Evolutionary conservation across 2,888 invertebrate genomes (phyloP).

Genomic region (Limnephilus rhombicus): DNA sequence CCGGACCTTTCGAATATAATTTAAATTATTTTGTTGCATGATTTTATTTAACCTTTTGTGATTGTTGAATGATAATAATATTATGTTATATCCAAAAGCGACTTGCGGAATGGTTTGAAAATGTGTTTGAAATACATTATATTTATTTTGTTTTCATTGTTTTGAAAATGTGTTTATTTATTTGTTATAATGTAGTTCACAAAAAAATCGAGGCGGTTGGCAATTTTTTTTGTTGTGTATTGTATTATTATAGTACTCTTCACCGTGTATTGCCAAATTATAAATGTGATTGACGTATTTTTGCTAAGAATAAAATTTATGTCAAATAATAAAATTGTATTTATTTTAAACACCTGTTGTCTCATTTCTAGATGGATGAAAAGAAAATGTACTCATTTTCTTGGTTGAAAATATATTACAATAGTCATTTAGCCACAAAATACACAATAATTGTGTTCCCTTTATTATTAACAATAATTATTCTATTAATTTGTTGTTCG

Average conservation of each 20-base stretch:
- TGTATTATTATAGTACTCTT: neutral
- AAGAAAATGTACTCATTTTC: neutral
- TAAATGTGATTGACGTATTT: slow-evolving; percentile 23
- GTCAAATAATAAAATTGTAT: neutral
- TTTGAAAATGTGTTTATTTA: neutral
- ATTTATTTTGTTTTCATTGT: no score
- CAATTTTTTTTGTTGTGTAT: neutral
- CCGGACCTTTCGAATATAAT: neutral
- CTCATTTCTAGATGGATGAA: neutral
- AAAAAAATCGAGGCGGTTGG: neutral
- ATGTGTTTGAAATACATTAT: neutral
- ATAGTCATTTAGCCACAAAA: neutral
- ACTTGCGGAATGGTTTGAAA: neutral
- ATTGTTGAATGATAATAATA: neutral
- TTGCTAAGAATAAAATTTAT: slow-evolving; percentile 48
- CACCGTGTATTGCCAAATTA: slow-evolving; percentile 11
- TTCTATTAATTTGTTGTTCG: neutral
- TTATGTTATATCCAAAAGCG: neutral
- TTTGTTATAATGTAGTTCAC: no score
- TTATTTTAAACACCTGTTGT: neutral
- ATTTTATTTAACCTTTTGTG: neutral
- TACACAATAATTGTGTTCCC: neutral
- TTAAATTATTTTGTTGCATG: neutral
- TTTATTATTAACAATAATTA: neutral
- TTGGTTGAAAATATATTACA: neutral